phyloP scores from a whole-genome alignment of 2,113 vertebrate genomes.

The Delphinapterus leucas region DNA sequence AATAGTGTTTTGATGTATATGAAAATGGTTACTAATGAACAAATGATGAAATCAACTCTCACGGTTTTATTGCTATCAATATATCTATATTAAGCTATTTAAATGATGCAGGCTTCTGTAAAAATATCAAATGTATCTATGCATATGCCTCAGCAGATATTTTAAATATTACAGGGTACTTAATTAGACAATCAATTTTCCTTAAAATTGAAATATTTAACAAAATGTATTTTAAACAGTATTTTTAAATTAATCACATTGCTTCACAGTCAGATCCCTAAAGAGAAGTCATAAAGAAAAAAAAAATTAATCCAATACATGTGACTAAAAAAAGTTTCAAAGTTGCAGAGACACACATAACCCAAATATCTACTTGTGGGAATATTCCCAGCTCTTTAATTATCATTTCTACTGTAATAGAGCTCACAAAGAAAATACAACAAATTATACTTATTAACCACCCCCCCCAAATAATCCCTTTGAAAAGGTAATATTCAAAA shows the following conservation, averaged over 20 bases:
- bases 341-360: conserved; percentile 58
- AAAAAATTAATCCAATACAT: conserved; percentile 62
- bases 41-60: neutral
- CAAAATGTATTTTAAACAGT: conserved; percentile 70
- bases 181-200: conserved; percentile 22
- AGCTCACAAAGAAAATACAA: conserved; percentile 72
- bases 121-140: neutral
- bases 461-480: conserved; percentile 6
- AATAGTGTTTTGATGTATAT: neutral
- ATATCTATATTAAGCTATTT: neutral
- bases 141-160: neutral
- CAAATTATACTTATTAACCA: conserved; percentile 62
- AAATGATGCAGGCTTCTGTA: neutral
- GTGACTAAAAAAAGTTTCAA: conserved; percentile 60
- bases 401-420: conserved; percentile 71
- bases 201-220: conserved; percentile 56
- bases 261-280: conserved; percentile 64
- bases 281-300: conserved; percentile 71
- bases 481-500: neutral
- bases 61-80: neutral
- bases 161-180: neutral
- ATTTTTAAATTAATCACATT: conserved; percentile 77
- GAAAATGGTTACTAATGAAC: neutral
- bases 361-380: conserved; percentile 75
- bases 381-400: conserved; percentile 71